phyloP scores from a whole-genome alignment of 2,888 invertebrate species.

The Suillia variegata region DNA sequence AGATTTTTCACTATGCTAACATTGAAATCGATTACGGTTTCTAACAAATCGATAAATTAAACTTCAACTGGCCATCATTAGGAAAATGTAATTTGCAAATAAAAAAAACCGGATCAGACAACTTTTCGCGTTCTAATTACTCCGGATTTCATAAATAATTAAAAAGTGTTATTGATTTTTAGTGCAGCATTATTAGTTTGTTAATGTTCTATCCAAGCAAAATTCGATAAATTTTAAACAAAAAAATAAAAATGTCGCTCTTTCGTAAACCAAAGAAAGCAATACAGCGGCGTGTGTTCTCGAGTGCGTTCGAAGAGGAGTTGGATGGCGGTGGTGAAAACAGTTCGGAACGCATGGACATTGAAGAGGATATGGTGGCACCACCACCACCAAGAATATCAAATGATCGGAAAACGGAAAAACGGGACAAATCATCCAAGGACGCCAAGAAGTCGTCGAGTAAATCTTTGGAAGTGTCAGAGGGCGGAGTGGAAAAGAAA shows the following conservation, averaged over 20 bases:
- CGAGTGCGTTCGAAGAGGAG: conserved; percentile 72
- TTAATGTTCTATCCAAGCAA: background rate
- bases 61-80: no score
- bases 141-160: background rate
- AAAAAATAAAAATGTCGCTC: conserved; percentile 83
- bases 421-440: conserved; percentile 54
- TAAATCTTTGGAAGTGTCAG: conserved; percentile 7
- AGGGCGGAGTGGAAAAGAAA: conserved; percentile 60
- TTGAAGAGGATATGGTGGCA: conserved; percentile 44
- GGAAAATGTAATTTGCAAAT: no score
- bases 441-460: conserved; percentile 4
- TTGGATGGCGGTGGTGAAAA: conserved; percentile 62
- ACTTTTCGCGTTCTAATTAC: background rate
- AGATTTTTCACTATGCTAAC: no score
- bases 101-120: background rate
- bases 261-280: conserved; percentile 88
- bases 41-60: no score
- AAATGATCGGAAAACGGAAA: conserved; percentile 36
- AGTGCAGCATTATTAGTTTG: no score
- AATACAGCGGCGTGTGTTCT: conserved; percentile 79
- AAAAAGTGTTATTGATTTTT: conserved; percentile 5
- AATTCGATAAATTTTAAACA: conserved; percentile 23
- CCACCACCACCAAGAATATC: conserved; percentile 36
- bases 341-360: conserved; percentile 52
- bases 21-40: no score